phyloP scores from a whole-genome alignment of 2,113 vertebrate genomes.

The Nannospalax galili region DNA sequence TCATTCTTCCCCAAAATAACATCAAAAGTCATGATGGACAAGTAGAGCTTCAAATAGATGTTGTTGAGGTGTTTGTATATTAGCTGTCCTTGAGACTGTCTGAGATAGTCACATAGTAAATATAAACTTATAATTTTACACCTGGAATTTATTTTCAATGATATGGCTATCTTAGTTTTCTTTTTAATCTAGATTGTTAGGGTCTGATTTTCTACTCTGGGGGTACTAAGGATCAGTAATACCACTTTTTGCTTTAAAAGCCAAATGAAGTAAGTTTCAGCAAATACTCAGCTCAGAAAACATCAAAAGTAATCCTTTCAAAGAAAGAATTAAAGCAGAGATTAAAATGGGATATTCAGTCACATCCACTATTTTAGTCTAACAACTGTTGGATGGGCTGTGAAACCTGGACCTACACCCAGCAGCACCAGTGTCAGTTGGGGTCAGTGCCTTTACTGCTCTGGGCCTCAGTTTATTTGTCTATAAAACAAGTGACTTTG shows the following conservation, averaged over 20 bases:
- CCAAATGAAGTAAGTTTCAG: not conserved
- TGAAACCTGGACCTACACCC: not conserved
- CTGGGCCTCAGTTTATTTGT: not conserved
- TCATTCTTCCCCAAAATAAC: not conserved
- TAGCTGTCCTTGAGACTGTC: constrained; percentile 29
- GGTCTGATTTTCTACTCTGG: not conserved
- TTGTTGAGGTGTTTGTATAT: not conserved
- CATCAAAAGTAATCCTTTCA: not conserved
- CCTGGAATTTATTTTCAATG: not conserved
- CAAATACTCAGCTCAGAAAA: not conserved
- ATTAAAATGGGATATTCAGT: not conserved
- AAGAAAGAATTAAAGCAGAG: not conserved
- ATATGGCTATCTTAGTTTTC: not conserved
- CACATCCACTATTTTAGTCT: not conserved
- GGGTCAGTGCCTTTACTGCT: not conserved
- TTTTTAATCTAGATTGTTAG: not conserved
- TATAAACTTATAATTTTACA: constrained; percentile 11
- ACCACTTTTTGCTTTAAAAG: not conserved
- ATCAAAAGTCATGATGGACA: not conserved
- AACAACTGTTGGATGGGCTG: not conserved
- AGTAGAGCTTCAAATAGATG: not conserved
- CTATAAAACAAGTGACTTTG: not conserved
- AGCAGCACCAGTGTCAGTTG: not conserved
- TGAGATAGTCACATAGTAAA: not conserved
- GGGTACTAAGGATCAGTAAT: constrained; percentile 18